phyloP scores from a whole-genome alignment of 1,140 invertebrate genomes.

The Psilanteris sp. region DNA sequence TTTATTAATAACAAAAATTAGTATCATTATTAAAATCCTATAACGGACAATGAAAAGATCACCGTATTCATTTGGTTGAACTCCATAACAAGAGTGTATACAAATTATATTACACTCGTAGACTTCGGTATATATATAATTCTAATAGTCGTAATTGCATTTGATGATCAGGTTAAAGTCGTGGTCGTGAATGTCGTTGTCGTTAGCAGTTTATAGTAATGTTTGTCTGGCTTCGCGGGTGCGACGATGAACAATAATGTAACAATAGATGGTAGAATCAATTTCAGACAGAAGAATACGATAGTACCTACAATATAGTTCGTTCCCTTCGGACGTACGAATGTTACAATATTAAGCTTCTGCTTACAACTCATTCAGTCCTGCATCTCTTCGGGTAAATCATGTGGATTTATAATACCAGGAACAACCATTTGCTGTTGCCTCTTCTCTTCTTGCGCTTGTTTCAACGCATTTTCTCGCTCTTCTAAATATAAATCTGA shows the following conservation, averaged over 20 bases:
- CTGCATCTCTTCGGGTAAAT: slow-evolving; percentile 99
- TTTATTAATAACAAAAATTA: slow-evolving; percentile 76
- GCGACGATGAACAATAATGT: slow-evolving; percentile 39
- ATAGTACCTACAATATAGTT: slow-evolving; percentile 72
- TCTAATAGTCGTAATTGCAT: slow-evolving; percentile 47
- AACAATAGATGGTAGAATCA: slow-evolving; percentile 63
- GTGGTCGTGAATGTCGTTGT: slow-evolving; percentile 48
- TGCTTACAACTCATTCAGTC: slow-evolving; percentile 82
- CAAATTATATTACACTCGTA: slow-evolving; percentile 67
- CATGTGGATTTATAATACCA: slow-evolving; percentile 97
- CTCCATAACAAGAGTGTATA: slow-evolving; percentile 74
- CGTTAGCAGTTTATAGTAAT: slow-evolving; percentile 34
- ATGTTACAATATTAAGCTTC: slow-evolving; percentile 64
- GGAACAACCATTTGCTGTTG: slow-evolving; percentile 95
- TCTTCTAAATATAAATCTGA: slow-evolving; percentile 98
- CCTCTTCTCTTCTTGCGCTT: slow-evolving; percentile 96
- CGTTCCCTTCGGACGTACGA: slow-evolving; percentile 70
- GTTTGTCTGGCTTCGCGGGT: slow-evolving; percentile 57
- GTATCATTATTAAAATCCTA: slow-evolving; percentile 73
- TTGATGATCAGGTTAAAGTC: slow-evolving; percentile 53
- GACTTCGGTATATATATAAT: slow-evolving; percentile 61
- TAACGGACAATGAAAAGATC: slow-evolving; percentile 78
- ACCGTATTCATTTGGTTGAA: slow-evolving; percentile 75
- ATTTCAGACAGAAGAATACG: slow-evolving; percentile 75
- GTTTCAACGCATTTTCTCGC: slow-evolving; percentile 90